Evolutionary conservation across 2,888 invertebrate genomes (phyloP).

Genomic region (Ormyrus thymus): DNA sequence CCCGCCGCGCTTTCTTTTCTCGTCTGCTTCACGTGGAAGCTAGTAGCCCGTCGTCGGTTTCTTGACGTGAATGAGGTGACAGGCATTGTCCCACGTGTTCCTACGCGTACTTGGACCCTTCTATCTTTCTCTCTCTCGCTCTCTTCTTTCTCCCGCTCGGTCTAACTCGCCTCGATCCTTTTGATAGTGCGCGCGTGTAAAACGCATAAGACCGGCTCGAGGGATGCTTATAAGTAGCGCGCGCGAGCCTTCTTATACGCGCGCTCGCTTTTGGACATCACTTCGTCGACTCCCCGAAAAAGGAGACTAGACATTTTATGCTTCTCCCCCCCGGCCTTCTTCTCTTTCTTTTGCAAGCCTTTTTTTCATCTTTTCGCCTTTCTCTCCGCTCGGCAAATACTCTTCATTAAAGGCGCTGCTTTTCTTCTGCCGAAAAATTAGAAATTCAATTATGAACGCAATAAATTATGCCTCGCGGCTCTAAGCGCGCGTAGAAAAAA

Average conservation of each 20-base stretch:
- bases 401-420: no score
- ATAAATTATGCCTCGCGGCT: background rate
- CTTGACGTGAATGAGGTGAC: constrained; percentile 70
- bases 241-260: background rate
- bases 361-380: no score
- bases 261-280: background rate
- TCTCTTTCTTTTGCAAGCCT: no score
- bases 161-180: background rate
- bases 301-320: background rate
- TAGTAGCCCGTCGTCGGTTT: constrained; percentile 64
- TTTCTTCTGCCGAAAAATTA: no score
- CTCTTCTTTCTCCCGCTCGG: background rate
- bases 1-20: constrained; percentile 11
- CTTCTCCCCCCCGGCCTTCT: background rate
- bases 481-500: no score
- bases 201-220: background rate
- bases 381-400: no score
- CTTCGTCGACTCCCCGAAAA: background rate
- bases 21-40: constrained; percentile 57
- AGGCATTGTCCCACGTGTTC: constrained; percentile 63
- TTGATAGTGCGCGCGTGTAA: constrained; percentile 18
- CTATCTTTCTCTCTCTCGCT: background rate
- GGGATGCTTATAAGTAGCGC: background rate
- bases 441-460: no score
- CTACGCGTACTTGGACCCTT: background rate